Base-by-base conservation (phyloP, 1,140 invertebrate genomes). In the Drosophila virilis region DNA sequence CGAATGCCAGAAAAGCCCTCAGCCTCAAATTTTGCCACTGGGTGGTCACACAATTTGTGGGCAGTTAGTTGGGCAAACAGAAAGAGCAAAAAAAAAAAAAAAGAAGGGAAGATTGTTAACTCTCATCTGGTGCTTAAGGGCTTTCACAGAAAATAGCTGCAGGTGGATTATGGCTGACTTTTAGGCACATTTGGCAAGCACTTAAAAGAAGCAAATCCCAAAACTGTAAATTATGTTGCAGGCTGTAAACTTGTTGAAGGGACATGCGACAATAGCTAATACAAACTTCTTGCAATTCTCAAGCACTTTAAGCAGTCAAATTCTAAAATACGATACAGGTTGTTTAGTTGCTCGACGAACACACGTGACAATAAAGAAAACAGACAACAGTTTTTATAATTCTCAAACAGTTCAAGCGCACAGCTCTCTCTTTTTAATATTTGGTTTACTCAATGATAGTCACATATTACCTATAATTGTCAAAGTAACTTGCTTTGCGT, bases 31-130 rank as follows among this genome's bases (percentile, higher is more conserved):
- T 38, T 10, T 8, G 8, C 10, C 37, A 48, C 52, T 55, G 52
- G 52, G 52, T 55, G 52, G 52, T 17, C 52, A 22, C 22, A 28
- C 37, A 55, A 38, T 55, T 55, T 55, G 37, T 40, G 35, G 35
- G 10, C 37, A 55, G 17, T 55, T 22, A 28, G 52, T 42, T 55
- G 52, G 12, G 2, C 35, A 40, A 55, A 28, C 46, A 48, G 22
- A 10, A 48, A 28, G 10, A 48, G 32, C 22, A 28, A 28, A 28
- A 5, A 4, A 28, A 28, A 28, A 22, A 22, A 22, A 22, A 17
- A 17, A 17, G 1, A 22, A 22, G 22, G 22, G 4, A 5, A 28
- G 5, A 28, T 28, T 28, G 22, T 28, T 28, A 28, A 28, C 22
- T 28, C 22, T 28, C 22, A 17, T 48, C 46, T 10, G 12, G 42